These are phyloP conservation scores for Oasisia sp. DNA, from an alignment of 2,888 invertebrate genomes.

Conservation along the genomic window DNA sequence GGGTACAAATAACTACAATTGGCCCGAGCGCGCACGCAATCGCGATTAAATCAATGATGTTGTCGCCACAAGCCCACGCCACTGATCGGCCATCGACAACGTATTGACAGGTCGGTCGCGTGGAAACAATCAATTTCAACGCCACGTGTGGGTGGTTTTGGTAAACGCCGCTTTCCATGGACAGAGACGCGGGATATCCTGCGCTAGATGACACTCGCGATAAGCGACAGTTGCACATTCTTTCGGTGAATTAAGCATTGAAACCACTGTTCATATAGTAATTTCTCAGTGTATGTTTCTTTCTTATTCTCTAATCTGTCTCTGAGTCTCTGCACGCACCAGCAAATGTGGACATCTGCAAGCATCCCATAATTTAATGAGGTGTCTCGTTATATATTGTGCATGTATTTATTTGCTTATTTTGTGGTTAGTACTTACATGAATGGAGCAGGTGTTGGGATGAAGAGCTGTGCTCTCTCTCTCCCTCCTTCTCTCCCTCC, in stretches of 20 bases:
- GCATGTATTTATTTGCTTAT: too few species aligned
- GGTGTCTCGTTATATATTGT: too few species aligned
- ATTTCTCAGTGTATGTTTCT: neutral
- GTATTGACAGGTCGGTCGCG: neutral
- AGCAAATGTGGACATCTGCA: too few species aligned
- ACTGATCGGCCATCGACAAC: neutral
- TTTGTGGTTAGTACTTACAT: too few species aligned
- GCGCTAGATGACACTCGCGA: neutral
- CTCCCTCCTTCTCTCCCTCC: too few species aligned
- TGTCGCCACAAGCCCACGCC: neutral
- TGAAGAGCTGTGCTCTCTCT: too few species aligned
- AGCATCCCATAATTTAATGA: too few species aligned
- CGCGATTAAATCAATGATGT: conserved; percentile 1
- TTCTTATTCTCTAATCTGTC: neutral
- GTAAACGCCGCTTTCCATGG: neutral
- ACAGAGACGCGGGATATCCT: neutral
- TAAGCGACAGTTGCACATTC: neutral
- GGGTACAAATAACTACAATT: conserved; percentile 3
- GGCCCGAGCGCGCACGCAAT: neutral
- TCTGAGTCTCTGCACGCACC: neutral
- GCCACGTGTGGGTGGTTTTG: neutral
- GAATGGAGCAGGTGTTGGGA: too few species aligned
- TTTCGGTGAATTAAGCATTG: neutral
- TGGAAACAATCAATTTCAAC: neutral
- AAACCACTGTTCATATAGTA: neutral